Base-by-base conservation (phyloP, 1,140 invertebrate genomes). In the Aphelenchoides fujianensis region DNA sequence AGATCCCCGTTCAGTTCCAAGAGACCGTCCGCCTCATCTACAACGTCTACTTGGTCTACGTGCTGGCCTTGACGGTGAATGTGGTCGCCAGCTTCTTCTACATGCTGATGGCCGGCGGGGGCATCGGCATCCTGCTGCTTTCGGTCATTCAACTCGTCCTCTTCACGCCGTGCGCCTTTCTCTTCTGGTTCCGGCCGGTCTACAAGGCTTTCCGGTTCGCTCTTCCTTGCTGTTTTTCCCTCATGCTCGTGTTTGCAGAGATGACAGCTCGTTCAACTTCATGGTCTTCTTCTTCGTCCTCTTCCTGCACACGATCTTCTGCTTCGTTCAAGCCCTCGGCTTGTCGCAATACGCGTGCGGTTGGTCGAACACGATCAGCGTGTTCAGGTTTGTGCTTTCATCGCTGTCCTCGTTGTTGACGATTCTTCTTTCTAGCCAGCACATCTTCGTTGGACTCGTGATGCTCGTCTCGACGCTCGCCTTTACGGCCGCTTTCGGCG, bases 271-370 rank as follows among this genome's bases (percentile, higher is more conserved):
- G 1, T 95, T 98, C 88, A 98, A 97, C 86, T 99, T 98, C 85
- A 98, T 98, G 92, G 92, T 98, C 31, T 99, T 97, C 88, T 99
- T 99, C 89, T 96, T 98, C 84, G 91, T 98, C 74, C 97, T 97
- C 86, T 95, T 97, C 87, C 94, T 96, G 87, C 96, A 99, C 91
- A 91, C 94, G 79, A 88, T 95, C 61, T 90, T 96, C 62, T 91
- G 91, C 52, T 84, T 92, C 57, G 89, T 97, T 52, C 92, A 95
- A 87, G 88, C 91, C 23, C 89, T 98, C 81, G 95, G 94, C 59
- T 63, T 83, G 19, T 79, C 81, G 2, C 54, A 64, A 30, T 83
- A 83, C 61, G 82, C 82, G 27, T 83, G 73, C 54, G 79, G 78
- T 1, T 79, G 77, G 77, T 55, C 76, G n/a, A 74, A 81, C 41